Base-by-base conservation (phyloP, 2,888 invertebrate genomes). In the Acanthosepion esculentum region DNA sequence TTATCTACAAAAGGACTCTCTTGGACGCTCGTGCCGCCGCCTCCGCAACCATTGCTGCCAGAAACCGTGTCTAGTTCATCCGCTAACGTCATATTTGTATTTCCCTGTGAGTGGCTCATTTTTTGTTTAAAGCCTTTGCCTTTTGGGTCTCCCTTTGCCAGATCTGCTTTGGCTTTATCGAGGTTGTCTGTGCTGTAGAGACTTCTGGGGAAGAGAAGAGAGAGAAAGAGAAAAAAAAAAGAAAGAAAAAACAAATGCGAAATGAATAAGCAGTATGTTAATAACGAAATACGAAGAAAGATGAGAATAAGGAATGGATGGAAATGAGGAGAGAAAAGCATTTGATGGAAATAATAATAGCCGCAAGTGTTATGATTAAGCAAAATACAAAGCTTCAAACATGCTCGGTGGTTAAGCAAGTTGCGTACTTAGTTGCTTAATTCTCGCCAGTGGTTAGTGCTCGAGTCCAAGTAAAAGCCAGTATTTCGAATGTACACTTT, bases 71-170 rank as follows among this genome's bases (percentile, higher is more conserved):
- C 93, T n/a, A 93, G 93, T 48, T 93, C 93, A 93, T 93, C 93
- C n/a, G 93, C 93, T 48, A 93, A 93, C 29, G 93, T 93, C 48
- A 93, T 93, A 29, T 93, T 93, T 26, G 93, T 93, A 48, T 93
- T 93, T 20, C 50, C 93, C 48, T 93, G 93, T 48, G 93, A 93
- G 48, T 93, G 93, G 29, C 53, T 53, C 48, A 93, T 93, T 48
- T 93, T 93, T n/a, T 93, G 93, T n/a, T 94, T 94, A 41, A 94
- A 94, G 20, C 59, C 94, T 64, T 64, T 94, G 59, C 94, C 94
- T 41, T 59, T 94, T 59, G 64, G 94, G 48, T 94, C 94, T 53
- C 93, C 93, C 41, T 94, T 94, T 2, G 94, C 55, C 33, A 64
- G 48, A 41, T 64, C 64, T 20, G 94, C 41, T 94, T 94, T 94